Evolutionary conservation across 2,113 vertebrate genomes (phyloP), one percentile per base, ranked within the genome.

Genomic region (Laticauda laticaudata): DNA sequence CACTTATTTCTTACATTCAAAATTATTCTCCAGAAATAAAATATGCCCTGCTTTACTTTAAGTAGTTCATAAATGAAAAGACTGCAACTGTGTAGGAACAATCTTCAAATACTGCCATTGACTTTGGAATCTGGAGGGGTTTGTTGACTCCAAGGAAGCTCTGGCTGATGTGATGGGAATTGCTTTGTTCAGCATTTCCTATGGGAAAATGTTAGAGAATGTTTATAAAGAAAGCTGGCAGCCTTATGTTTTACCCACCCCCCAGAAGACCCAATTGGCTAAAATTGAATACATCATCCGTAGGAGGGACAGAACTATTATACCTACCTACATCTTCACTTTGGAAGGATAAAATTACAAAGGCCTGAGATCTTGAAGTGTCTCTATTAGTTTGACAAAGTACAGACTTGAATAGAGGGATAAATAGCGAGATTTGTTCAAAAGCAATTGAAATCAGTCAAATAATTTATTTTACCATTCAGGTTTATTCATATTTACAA

Each of bases 121-220:
- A 97, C 96, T 92, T 90, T 0, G 75, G 95, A 95, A 95, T 97
- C 97, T 95, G 91, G 96, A 97, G 96, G 96, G 96, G 96, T 96
- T 81, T 96, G 95, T 0, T 0, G 96, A 95, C 97, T 94, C 96
- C 97, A 95, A 48, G 88, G 55, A 59, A 21, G 87, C 39, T 96
- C 64, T 93, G 96, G 96, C 97, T 97, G 54, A 55, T 92, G 69
- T 96, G 97, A 96, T 96, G 97, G 97, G 97, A 98, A 97, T 96
- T 97, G 97, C 97, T 97, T 94, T 94, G 94, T 97, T 97, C 97
- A 97, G 95, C 90, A 57, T 97, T 98, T 98, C 97, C 97, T 98
- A 95, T 98, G 98, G 98, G 98, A 98, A 98, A 97, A 92, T 96
- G 94, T 96, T 92, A 95, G 64, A 94, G 97, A 96, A 96, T 96